These are phyloP conservation scores for Pristionchus exspectatus DNA, from an alignment of 2,888 invertebrate genomes.

Conservation along the genomic window DNA sequence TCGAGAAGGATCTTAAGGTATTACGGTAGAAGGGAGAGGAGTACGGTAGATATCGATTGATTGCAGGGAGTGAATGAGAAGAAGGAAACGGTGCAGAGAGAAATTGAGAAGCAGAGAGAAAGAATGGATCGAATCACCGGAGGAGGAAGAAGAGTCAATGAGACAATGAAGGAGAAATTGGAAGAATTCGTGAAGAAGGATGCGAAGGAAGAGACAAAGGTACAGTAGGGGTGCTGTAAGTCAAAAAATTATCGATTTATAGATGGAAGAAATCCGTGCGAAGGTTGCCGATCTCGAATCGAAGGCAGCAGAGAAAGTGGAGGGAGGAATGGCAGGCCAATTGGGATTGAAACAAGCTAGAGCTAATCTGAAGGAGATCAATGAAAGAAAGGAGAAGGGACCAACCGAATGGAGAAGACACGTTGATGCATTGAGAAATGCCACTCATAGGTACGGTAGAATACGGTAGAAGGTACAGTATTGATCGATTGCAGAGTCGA, in stretches of 20 bases:
- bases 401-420: constrained; percentile 40
- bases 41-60: constrained; percentile 40
- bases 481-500: constrained; percentile 22
- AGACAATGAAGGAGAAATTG: constrained; percentile 41
- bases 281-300: constrained; percentile 38
- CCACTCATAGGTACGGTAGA: constrained; percentile 42
- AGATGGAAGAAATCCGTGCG: constrained; percentile 39
- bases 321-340: constrained; percentile 29
- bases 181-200: constrained; percentile 24
- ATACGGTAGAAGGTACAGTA: constrained; percentile 55
- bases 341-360: constrained; percentile 30
- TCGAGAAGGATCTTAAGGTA: constrained; percentile 45
- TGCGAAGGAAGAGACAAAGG: constrained; percentile 44
- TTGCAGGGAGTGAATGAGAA: constrained; percentile 54
- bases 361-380: constrained; percentile 50
- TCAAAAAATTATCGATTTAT: not conserved
- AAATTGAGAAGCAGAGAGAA: constrained; percentile 49
- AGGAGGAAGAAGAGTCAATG: constrained; percentile 29
- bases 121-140: constrained; percentile 11
- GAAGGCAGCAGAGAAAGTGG: constrained; percentile 19
- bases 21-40: constrained; percentile 4
- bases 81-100: constrained; percentile 54
- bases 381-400: constrained; percentile 40
- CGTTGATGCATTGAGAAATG: constrained; percentile 43
- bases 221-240: not conserved